These are phyloP conservation scores for Maconellicoccus hirsutus DNA, from an alignment of 1,140 invertebrate species.

Conservation along the genomic window DNA sequence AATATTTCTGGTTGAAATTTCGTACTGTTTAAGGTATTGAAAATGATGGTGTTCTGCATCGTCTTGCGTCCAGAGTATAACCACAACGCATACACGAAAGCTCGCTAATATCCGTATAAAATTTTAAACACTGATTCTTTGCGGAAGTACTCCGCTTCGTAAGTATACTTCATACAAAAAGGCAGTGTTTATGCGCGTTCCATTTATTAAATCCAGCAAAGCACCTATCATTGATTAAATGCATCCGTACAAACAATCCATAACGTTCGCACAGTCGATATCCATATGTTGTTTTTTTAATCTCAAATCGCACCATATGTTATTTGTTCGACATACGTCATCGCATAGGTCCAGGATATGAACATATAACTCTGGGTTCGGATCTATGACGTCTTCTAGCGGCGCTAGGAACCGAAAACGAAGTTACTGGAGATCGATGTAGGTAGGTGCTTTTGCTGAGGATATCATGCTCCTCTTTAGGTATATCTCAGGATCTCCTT, in stretches of 20 bases:
- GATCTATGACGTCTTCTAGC: constrained; percentile 5
- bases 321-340: not conserved
- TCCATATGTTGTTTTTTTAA: not conserved
- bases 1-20: no score
- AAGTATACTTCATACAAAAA: not conserved
- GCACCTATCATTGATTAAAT: not conserved
- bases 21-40: no score
- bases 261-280: not conserved
- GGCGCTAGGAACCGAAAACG: not conserved
- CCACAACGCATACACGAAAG: no score
- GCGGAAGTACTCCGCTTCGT: not conserved
- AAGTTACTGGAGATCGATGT: constrained; percentile 1
- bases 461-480: constrained; percentile 17
- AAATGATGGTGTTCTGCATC: no score
- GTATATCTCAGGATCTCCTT: constrained; percentile 16
- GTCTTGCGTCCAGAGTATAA: no score
- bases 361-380: constrained; percentile 12
- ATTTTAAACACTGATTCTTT: not conserved
- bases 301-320: not conserved
- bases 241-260: not conserved
- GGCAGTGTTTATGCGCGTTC: constrained; percentile 1
- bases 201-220: not conserved
- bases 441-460: constrained; percentile 11
- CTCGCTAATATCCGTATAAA: no score
- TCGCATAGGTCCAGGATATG: constrained; percentile 1